A percentile compares a stretch with the other conserved stretches of the same genome.
Evolutionary conservation across 2,113 vertebrate species (phyloP).

Genomic region (Illadopsis cleaveri): DNA sequence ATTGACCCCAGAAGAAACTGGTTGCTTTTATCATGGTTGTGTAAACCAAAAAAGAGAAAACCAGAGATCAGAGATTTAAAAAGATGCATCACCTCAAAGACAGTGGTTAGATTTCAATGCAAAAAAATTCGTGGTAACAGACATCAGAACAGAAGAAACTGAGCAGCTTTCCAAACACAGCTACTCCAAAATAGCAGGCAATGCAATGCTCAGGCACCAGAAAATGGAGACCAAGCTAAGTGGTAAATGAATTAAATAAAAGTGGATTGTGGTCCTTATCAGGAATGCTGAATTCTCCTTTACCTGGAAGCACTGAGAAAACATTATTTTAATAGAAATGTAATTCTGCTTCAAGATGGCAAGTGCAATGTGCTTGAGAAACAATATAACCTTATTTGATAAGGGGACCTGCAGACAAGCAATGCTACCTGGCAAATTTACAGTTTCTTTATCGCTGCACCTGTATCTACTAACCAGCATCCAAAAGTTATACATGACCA

Average conservation of each 20-base stretch:
- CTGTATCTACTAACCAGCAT: not conserved
- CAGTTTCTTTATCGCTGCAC: not conserved
- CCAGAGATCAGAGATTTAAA: not conserved
- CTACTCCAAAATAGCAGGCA: not conserved
- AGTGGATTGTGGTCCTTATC: not conserved
- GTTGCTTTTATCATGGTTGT: not conserved
- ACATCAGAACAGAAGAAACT: not conserved
- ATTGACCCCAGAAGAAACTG: not conserved
- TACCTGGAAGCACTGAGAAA: not conserved
- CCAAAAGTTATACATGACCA: not conserved
- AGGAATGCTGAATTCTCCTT: not conserved
- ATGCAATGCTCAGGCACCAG: not conserved
- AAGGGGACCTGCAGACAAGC: not conserved
- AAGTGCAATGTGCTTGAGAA: not conserved
- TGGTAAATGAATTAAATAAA: not conserved
- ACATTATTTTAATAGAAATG: not conserved
- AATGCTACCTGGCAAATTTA: not conserved
- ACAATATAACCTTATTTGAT: not conserved
- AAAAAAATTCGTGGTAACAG: not conserved
- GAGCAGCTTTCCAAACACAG: not conserved
- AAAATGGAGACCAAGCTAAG: not conserved
- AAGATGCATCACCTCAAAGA: not conserved
- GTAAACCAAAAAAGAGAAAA: not conserved
- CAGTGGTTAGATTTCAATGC: not conserved
- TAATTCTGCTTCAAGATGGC: not conserved